Evolutionary conservation across 2,113 vertebrate genomes (phyloP), one percentile per base, ranked within the genome.

Genomic region (Forbesichthys agassizii): DNA sequence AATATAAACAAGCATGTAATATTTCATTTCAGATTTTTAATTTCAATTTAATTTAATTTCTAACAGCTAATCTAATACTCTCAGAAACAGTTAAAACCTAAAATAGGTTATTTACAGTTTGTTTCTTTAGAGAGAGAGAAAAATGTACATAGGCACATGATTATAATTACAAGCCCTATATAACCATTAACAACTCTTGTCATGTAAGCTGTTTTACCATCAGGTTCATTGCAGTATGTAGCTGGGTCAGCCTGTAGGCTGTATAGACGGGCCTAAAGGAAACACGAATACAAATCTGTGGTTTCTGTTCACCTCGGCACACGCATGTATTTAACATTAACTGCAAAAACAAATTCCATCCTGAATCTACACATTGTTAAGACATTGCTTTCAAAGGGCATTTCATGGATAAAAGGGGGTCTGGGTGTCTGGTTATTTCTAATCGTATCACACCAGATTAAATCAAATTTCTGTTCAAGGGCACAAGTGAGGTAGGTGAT

Each of bases 161-260:
- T 54, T 54, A 8, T 54, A n/a, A n/a, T 54, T 52, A 27, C 9
- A 55, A 20, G 13, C 8, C 36, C 36, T 42, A 14, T 11, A 52
- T 53, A 11, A 33, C 27, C 2, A 2, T 2, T 14, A 51, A 33
- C 46, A 33, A 9, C n/a, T n/a, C 27, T 12, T 14, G 27, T 3
- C 6, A 6, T 54, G 57, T 48, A 20, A 63, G 4, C 18, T n/a
- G 8, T 48, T 84, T 85, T 78, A 98, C 98, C 98, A 16, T 99
- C 98, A 1, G 97, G 96, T 78, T 99, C 97, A 0, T 99, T 99
- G 94, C 98, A 99, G 92, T 99, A 99, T 6, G 98, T 99, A 12
- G 96, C 97, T 0, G 97, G 98, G 75, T 99, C 97, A 0, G 97
- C 97, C 86, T 99, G 98, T 61, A 99, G 91, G 88, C 94, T 96